Evolutionary conservation across 2,797 vertebrate species (phyloP).

Genomic region (Melanogrammus aeglefinus): DNA sequence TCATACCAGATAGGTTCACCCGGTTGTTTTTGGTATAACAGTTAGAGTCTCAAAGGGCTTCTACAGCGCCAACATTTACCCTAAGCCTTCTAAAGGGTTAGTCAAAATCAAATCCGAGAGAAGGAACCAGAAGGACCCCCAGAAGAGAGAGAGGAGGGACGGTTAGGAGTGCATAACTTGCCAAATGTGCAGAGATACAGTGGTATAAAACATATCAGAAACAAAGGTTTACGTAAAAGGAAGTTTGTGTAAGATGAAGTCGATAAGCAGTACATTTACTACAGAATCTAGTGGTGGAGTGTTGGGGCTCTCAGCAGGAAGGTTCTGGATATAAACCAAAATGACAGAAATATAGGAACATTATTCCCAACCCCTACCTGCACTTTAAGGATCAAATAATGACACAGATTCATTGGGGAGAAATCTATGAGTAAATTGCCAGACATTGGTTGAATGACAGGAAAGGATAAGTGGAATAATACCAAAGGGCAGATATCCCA

Average conservation of each 20-base stretch:
- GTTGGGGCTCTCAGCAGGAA: background rate
- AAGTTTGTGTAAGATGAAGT: too few relatives aligned
- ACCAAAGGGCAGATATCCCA: background rate
- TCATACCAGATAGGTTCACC: too few relatives aligned
- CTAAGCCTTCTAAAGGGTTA: slow-evolving; percentile 15
- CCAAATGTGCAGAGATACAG: too few relatives aligned
- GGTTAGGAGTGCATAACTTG: too few relatives aligned
- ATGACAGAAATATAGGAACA: background rate
- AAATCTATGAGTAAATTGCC: too few relatives aligned
- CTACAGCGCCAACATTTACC: background rate
- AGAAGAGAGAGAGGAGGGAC: too few relatives aligned
- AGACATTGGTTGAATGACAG: background rate
- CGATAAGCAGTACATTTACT: background rate
- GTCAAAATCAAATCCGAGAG: background rate
- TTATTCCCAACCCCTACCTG: background rate
- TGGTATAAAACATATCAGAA: too few relatives aligned
- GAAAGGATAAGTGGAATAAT: background rate
- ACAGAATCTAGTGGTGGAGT: background rate
- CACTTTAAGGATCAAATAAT: too few relatives aligned
- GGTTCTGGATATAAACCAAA: background rate
- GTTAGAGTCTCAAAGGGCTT: too few relatives aligned
- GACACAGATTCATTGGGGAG: too few relatives aligned
- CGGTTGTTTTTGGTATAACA: too few relatives aligned
- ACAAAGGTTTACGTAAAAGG: too few relatives aligned
- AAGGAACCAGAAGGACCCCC: background rate